phyloP scores from a whole-genome alignment of 2,113 vertebrate species.

The Poecilia latipinna region DNA sequence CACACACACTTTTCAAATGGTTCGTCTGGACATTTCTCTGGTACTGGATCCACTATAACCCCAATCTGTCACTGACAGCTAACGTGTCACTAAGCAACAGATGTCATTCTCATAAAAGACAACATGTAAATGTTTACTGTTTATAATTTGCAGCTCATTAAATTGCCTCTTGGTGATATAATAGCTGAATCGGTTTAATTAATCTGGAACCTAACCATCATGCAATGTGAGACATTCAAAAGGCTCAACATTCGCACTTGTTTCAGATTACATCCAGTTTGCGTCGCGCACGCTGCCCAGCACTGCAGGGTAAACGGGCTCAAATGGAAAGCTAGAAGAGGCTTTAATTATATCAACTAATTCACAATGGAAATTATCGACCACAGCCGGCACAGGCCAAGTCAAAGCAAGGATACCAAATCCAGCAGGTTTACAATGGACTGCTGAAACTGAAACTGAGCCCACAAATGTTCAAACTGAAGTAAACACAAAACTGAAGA shows the following conservation, averaged over 20 bases:
- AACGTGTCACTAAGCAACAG: no score
- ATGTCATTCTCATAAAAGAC: no score
- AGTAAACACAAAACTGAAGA: not conserved
- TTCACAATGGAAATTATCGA: not conserved
- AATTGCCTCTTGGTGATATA: not conserved
- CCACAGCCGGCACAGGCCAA: not conserved
- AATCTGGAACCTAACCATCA: not conserved
- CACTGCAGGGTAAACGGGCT: not conserved
- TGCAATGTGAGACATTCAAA: not conserved
- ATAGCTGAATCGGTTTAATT: not conserved
- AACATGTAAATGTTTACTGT: no score
- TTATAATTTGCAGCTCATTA: no score
- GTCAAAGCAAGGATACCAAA: not conserved
- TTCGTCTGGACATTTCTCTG: no score
- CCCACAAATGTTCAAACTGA: not conserved
- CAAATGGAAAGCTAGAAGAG: not conserved
- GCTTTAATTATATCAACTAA: not conserved
- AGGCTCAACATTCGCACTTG: not conserved
- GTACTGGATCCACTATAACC: no score
- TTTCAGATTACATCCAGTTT: not conserved
- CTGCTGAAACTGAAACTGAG: not conserved
- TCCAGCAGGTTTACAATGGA: not conserved
- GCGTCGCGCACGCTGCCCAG: not conserved
- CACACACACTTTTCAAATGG: no score
- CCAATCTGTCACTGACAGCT: no score